phyloP scores from a whole-genome alignment of 2,113 vertebrate genomes.

The Camelus bactrianus region DNA sequence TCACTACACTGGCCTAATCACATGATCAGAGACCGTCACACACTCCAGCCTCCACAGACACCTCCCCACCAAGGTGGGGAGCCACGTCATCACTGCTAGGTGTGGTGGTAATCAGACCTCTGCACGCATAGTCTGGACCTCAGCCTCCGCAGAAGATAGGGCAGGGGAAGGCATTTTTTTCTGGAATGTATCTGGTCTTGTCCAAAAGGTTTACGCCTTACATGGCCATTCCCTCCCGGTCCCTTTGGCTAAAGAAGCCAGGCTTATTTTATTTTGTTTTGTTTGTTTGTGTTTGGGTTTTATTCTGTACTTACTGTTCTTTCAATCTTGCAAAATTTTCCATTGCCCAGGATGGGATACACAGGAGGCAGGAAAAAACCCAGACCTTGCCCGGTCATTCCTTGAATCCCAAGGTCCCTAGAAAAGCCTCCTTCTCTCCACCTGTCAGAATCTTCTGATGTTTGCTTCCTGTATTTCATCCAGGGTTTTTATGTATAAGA shows the following conservation, averaged over 20 bases:
- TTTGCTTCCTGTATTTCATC: neutral
- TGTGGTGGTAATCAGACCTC: neutral
- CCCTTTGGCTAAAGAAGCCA: neutral
- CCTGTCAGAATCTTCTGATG: neutral
- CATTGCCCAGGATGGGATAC: neutral
- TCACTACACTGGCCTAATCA: neutral
- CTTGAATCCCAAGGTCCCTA: neutral
- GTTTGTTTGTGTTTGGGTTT: neutral
- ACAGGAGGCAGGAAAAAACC: neutral
- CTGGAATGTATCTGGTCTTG: neutral
- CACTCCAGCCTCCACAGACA: neutral
- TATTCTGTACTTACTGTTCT: neutral
- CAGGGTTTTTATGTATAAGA: neutral
- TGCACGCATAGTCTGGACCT: neutral
- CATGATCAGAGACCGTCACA: neutral
- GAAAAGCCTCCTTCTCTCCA: neutral
- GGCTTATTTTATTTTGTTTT: neutral
- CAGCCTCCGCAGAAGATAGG: neutral
- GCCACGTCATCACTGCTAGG: neutral
- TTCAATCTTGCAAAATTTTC: neutral
- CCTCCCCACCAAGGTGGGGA: neutral
- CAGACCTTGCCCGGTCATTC: neutral
- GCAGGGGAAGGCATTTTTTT: neutral
- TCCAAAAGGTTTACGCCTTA: neutral
- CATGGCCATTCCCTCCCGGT: neutral